phyloP scores from a whole-genome alignment of 2,888 invertebrate genomes.

The Synergus itoensis region DNA sequence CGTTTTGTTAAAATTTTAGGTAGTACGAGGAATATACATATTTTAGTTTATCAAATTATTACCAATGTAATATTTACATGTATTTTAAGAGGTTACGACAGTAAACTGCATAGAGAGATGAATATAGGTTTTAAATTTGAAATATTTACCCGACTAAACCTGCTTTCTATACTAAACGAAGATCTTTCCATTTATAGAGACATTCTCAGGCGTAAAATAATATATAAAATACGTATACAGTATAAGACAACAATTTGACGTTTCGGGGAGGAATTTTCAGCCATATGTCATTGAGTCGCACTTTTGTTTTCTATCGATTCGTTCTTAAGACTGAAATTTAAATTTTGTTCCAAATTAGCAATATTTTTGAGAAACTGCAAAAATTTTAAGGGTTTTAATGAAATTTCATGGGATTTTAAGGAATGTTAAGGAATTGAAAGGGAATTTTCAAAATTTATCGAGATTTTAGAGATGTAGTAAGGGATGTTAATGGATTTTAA shows the following conservation, averaged over 20 bases:
- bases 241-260: constrained; percentile 23
- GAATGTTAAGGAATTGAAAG: neutral
- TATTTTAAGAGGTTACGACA: too few species aligned
- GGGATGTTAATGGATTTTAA: too few species aligned
- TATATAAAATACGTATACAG: constrained; percentile 4
- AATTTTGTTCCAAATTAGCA: neutral
- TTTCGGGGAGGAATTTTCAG: neutral
- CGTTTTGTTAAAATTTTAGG: neutral
- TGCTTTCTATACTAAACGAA: neutral
- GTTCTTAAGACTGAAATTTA: neutral
- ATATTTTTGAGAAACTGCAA: too few species aligned
- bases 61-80: too few species aligned
- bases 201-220: neutral
- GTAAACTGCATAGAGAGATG: too few species aligned
- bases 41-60: too few species aligned
- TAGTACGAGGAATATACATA: neutral
- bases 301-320: neutral
- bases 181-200: neutral
- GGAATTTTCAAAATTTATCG: too few species aligned
- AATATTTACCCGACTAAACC: neutral
- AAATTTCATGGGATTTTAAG: neutral
- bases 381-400: neutral
- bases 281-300: neutral
- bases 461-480: too few species aligned
- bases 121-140: neutral